Evolutionary conservation across 2,888 invertebrate species (phyloP).

Genomic region (Seira musarum): DNA sequence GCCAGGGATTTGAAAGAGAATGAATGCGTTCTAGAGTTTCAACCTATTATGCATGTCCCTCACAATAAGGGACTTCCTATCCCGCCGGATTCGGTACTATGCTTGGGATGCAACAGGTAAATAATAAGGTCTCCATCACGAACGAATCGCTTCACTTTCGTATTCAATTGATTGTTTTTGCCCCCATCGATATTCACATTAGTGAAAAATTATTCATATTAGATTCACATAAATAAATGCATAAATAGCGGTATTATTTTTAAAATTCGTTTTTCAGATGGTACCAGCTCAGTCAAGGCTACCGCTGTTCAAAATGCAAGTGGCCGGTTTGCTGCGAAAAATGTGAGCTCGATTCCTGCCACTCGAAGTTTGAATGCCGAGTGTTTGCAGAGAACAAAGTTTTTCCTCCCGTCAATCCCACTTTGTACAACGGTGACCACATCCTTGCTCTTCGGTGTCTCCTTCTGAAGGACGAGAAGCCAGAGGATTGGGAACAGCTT

Average conservation of each 20-base stretch:
- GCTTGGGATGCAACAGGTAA: slow-evolving; percentile 46
- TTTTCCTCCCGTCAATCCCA: slow-evolving; percentile 31
- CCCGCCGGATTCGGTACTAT: slow-evolving; percentile 57
- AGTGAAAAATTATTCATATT: no score
- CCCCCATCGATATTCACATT: no score
- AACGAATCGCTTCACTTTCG: neutral
- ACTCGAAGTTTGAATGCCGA: slow-evolving; percentile 45
- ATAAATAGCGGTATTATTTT: slow-evolving; percentile 18
- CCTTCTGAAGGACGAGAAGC: slow-evolving; percentile 28
- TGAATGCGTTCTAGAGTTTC: slow-evolving; percentile 31
- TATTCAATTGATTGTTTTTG: neutral
- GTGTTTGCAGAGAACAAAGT: slow-evolving; percentile 32
- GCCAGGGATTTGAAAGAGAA: slow-evolving; percentile 21
- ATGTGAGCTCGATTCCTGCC: slow-evolving; percentile 52
- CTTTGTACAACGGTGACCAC: slow-evolving; percentile 33
- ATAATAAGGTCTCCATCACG: no score
- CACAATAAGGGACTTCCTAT: slow-evolving; percentile 37
- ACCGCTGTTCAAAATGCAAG: slow-evolving; percentile 47
- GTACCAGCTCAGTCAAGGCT: slow-evolving; percentile 52
- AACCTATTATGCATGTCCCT: slow-evolving; percentile 45
- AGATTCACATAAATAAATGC: no score
- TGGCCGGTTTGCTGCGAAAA: slow-evolving; percentile 50
- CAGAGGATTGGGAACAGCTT: slow-evolving; percentile 37
- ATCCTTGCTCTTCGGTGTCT: slow-evolving; percentile 45
- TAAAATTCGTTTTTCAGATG: slow-evolving; percentile 21